Conservation (phyloP, 1,140 invertebrate genomes). For the Drosophila hydei region DNA sequence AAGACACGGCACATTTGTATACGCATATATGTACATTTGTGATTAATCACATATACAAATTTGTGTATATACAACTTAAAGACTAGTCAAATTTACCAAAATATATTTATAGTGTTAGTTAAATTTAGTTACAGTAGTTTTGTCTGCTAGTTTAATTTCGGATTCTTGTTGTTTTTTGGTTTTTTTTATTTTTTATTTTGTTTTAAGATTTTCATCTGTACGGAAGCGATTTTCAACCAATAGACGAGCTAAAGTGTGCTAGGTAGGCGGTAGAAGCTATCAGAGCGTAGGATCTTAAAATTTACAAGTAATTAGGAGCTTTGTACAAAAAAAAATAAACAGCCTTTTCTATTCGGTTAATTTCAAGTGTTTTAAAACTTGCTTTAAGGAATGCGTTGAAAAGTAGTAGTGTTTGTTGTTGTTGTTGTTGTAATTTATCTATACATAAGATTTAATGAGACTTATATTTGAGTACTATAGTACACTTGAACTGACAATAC, state of each 20-base stretch:
- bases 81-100: constrained; percentile 76
- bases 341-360: constrained; percentile 39
- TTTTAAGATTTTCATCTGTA: constrained; percentile 33
- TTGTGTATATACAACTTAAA: constrained; percentile 80
- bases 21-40: constrained; percentile 74
- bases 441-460: constrained; percentile 63
- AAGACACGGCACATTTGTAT: constrained; percentile 45
- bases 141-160: constrained; percentile 49
- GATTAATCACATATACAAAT: constrained; percentile 65
- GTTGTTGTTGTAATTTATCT: constrained; percentile 59
- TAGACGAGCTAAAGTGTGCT: constrained; percentile 71
- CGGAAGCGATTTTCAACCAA: constrained; percentile 66
- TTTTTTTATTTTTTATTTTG: constrained; percentile 22
- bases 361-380: constrained; percentile 41
- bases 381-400: constrained; percentile 56
- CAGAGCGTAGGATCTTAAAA: constrained; percentile 65
- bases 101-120: constrained; percentile 71
- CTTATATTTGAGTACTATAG: constrained; percentile 47
- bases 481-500: constrained; percentile 32
- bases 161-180: constrained; percentile 43
- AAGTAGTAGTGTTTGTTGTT: constrained; percentile 39
- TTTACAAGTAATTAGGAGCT: constrained; percentile 48
- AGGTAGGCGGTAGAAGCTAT: constrained; percentile 57
- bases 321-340: constrained; percentile 56
- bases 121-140: constrained; percentile 74